Base-by-base conservation (phyloP, 1,140 invertebrate species). In the Leptoteleia sp. region DNA sequence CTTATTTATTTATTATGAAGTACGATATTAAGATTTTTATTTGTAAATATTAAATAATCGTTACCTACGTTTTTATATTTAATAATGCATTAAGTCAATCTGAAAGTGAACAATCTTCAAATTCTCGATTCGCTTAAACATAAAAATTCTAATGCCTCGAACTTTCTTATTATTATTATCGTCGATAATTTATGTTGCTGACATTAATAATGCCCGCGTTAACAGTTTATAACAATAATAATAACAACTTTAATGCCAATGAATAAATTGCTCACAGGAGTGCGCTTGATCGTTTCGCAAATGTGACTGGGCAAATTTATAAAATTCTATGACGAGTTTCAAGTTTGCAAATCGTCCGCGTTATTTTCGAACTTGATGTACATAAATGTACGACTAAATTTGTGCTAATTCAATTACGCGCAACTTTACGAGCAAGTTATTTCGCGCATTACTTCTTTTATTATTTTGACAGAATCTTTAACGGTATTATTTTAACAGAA, bases 401-500 rank as follows among this genome's bases (percentile, higher is more conserved):
- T 29, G 8, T 7, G 11, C 25, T 47, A 47, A 47, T 47, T 47
- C n/a, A 47, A 27, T 47, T 47, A 27, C 25, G 22, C 15, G 43
- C 12, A 25, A 27, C 29, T 47, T 47, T 29, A 47, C 43, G 22
- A 29, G 19, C 43, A 29, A 25, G 22, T 27, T 13, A 47, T 47
- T 27, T 29, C 25, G 12, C 22, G 25, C 25, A 15, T 47, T 47
- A 47, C 19, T 25, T 29, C 43, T 47, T 47, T 29, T 47, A 47
- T 47, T 47, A 47, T 47, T 47, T 47, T 47, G 22, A 29, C 43
- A 47, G 25, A 29, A 47, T 47, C 25, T 47, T 47, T 29, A 47
- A 29, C 43, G 43, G 12, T 15, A 29, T 43, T 47, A 29, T 29
- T 47, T 47, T 29, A 47, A 25, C 43, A 25, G 25, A 16, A 29